Base-by-base conservation (phyloP, 2,113 vertebrate species). In the Hoplias malabaricus region DNA sequence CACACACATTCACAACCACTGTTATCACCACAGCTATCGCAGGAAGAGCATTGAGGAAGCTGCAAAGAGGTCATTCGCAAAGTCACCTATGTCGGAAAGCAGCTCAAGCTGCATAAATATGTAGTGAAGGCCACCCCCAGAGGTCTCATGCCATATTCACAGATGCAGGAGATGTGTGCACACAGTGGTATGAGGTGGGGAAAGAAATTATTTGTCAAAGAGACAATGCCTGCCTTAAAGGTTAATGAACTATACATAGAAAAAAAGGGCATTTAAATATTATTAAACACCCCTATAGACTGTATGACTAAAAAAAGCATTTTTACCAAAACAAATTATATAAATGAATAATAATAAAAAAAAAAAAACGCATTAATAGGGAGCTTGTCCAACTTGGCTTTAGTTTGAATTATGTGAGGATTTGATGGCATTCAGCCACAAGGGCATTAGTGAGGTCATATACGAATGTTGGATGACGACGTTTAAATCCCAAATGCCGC, bases 21-120 rank as follows among this genome's bases (percentile, higher is more conserved):
- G 13, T 27, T 21, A 29, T 54, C 42, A 42, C 46, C 34, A 42
- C n/a, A 33, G 61, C 48, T 53, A 21, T 53, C 9, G 9, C 23
- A 31, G 23, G 29, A 21, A 10, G 19, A 27, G 62, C 33, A 25
- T 31, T 43, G 23, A 31, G 73, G 27, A 75, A 33, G 63, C 25
- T 21, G 19, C 59, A 38, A 31, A 27, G 11, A n/a, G 31, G 40
- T 23, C 54, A 75, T 62, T 56, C 42, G 33, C 25, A 80, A 57
- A 40, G 13, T 38, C 31, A 53, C n/a, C 29, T 14, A 48, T 48
- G 12, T 61, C 10, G 40, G 13, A 75, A 75, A 38, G 13, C 25
- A 40, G 43, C n/a, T 78, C 25, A 69, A 50, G 33, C 11, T 50
- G 34, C 38, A 56, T 33, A 8, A 75, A 53, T 53, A 38, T 66